Percentiles rank a stretch among this genome's conserved stretches.
phyloP scores from a whole-genome alignment of 2,888 invertebrate species.

The Latrodectus elegans region DNA sequence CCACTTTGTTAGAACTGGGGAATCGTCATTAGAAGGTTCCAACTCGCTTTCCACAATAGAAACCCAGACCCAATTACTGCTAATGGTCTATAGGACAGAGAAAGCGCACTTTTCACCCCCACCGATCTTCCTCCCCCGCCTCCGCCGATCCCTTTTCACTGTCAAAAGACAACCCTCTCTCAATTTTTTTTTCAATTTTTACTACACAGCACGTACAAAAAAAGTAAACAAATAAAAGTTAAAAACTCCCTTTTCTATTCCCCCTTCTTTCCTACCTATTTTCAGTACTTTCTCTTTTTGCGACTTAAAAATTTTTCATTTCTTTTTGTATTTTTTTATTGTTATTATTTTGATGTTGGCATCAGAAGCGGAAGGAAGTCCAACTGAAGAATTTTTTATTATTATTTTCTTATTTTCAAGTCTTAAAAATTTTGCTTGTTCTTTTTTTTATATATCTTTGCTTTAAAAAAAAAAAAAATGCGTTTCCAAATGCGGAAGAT shows the following conservation, averaged over 20 bases:
- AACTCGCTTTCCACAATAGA: constrained; percentile 34
- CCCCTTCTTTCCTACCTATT: neutral
- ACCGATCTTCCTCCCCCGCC: neutral
- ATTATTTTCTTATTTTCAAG: neutral
- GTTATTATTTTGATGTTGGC: neutral
- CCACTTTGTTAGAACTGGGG: constrained; percentile 65
- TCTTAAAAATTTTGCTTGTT: neutral
- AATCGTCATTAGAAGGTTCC: constrained; percentile 50
- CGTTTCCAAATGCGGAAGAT: neutral
- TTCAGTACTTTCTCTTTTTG: neutral
- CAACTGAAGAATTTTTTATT: neutral
- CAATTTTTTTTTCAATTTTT: neutral
- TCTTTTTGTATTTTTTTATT: neutral
- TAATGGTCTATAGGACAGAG: constrained; percentile 56
- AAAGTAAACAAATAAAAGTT: constrained; percentile 7
- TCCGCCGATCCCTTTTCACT: neutral
- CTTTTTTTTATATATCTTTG: neutral
- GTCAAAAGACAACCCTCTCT: neutral
- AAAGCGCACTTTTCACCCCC: constrained; percentile 32
- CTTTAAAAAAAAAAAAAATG: too few species aligned
- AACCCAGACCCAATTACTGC: constrained; percentile 55
- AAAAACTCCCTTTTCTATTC: constrained; percentile 4
- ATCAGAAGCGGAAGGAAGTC: constrained; percentile 1
- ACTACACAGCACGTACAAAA: neutral
- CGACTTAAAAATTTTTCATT: neutral